Evolutionary conservation across 2,888 invertebrate genomes (phyloP).

Genomic region (Sphaerophoria rueppellii): DNA sequence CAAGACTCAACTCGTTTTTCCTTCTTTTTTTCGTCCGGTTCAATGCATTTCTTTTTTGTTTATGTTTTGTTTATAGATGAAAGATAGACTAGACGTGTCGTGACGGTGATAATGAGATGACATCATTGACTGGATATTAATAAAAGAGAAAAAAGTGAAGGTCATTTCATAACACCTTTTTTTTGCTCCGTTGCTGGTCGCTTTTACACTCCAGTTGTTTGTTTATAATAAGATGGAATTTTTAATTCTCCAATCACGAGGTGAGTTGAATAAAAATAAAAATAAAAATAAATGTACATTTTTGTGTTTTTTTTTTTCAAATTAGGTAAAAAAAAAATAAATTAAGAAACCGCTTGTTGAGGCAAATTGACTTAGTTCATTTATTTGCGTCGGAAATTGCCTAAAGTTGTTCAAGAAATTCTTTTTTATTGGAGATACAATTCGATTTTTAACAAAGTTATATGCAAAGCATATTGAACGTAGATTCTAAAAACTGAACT

Average conservation of each 20-base stretch:
- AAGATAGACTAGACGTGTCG: constrained; percentile 14
- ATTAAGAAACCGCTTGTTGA: too few species aligned
- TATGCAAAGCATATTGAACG: too few species aligned
- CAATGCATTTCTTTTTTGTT: background rate
- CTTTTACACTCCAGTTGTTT: constrained; percentile 14
- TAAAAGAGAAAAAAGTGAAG: constrained; percentile 13
- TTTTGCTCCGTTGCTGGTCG: background rate
- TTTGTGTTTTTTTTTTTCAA: too few species aligned
- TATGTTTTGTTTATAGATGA: background rate
- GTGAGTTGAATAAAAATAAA: background rate
- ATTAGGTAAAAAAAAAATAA: background rate
- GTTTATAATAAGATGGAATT: background rate
- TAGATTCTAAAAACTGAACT: too few species aligned
- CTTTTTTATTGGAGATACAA: too few species aligned
- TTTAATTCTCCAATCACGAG: background rate
- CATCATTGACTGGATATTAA: constrained; percentile 14
- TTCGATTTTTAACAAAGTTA: too few species aligned
- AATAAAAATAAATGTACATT: too few species aligned
- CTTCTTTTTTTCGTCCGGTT: background rate
- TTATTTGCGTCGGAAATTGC: too few species aligned
- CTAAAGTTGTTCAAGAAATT: too few species aligned
- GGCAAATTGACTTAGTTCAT: too few species aligned
- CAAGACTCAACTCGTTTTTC: background rate
- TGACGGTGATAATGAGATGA: background rate
- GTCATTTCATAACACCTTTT: background rate